Base-by-base conservation (phyloP, 2,888 invertebrate genomes). In the Nephrocerus scutellatus region DNA sequence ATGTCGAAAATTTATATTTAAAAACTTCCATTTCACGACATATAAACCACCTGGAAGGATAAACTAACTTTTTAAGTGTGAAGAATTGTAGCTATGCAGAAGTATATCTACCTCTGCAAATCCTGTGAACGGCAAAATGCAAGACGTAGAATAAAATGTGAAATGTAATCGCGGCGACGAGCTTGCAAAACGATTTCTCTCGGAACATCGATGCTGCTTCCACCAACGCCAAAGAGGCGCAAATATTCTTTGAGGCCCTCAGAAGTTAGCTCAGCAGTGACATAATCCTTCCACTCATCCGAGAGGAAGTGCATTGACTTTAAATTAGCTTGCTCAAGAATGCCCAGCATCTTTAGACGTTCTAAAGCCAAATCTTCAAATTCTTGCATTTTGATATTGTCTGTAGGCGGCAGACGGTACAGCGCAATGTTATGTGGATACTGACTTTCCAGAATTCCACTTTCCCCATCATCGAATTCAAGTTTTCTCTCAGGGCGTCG, bases 61-160 rank as follows among this genome's bases (percentile, higher is more conserved):
- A 10, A 21, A 16, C 3, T n/a, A 12, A 29, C 9, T 9, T 7
- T 14, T 28, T 6, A 21, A 8, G n/a, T 4, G 6, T 19, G 7
- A 14, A 18, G 10, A 7, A 15, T 10, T 18, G 20, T 3, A 6
- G 18, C 3, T 12, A 20, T 19, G 33, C 19, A 12, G n/a, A n/a
- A n/a, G 12, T 28, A 9, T 20, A 36, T 24, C 25, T 48, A 62
- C 63, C 67, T 76, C 21, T 85, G 73, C 23, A 90, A 71, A 39
- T 95, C 92, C 49, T 87, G 85, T 15, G 83, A 82, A 55, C 85
- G 76, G 60, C 92, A 95, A 66, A 90, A 96, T 0, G 91, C 91
- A 40, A 98, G 68, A 39, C 95, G 75, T 4, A 97, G 72, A 53
- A 96, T 87, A 63, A 86, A 96, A 66, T 98, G 97, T 1, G 96